These are phyloP conservation scores for Arion vulgaris DNA, from an alignment of 1,140 invertebrate genomes.

Conservation along the genomic window DNA sequence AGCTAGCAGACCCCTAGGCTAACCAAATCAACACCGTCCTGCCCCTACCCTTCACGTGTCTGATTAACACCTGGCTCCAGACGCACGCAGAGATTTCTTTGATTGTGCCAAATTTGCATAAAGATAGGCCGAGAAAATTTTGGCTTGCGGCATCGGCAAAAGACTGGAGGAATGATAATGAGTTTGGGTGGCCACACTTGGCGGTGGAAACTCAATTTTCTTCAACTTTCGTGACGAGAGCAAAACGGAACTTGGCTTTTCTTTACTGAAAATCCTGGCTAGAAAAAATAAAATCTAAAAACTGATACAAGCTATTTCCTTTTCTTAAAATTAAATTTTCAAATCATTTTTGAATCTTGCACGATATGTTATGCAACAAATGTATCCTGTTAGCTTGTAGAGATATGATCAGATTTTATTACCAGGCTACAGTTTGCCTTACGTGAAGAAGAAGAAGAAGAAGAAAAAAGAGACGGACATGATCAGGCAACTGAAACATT, in stretches of 20 bases:
- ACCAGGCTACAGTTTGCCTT: too few species aligned
- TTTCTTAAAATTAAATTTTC: too few species aligned
- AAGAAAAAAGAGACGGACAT: too few species aligned
- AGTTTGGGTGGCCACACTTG: conserved; percentile 13
- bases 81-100: neutral
- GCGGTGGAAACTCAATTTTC: conserved; percentile 10
- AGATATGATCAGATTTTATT: too few species aligned
- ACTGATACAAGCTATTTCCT: too few species aligned
- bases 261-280: neutral
- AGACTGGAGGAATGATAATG: neutral
- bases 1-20: neutral
- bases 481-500: too few species aligned
- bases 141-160: neutral
- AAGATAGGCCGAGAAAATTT: conserved; percentile 9
- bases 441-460: too few species aligned
- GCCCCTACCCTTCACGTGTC: neutral
- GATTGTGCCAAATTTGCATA: conserved; percentile 17
- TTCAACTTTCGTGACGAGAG: conserved; percentile 8
- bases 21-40: neutral
- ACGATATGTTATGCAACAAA: too few species aligned
- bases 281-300: too few species aligned
- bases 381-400: too few species aligned
- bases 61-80: conserved; percentile 8
- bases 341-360: too few species aligned
- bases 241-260: neutral